Evolutionary conservation across 2,797 vertebrate genomes (phyloP).

Genomic region (Syngnathus acus): DNA sequence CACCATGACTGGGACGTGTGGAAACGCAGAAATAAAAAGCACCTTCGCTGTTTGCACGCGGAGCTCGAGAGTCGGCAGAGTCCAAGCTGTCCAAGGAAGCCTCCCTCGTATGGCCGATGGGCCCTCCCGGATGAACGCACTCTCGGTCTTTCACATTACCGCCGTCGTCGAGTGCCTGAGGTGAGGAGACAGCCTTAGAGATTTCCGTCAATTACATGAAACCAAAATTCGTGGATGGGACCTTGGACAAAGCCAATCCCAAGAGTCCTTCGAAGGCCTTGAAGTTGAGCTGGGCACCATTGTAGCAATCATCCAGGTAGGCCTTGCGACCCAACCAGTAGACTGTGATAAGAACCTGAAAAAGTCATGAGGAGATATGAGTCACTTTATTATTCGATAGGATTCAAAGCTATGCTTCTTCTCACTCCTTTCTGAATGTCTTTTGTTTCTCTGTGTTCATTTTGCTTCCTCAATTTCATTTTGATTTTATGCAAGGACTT

Average conservation of each 20-base stretch:
- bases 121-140: conserved; percentile 70
- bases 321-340: conserved; percentile 95
- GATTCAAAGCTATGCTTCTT: too few relatives aligned
- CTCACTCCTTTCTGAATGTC: too few relatives aligned
- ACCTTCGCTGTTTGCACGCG: conserved; percentile 79
- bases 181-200: conserved; percentile 11
- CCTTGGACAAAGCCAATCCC: conserved; percentile 86
- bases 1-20: too few relatives aligned
- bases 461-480: too few relatives aligned
- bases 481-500: too few relatives aligned
- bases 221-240: conserved; percentile 44
- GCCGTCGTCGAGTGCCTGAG: conserved; percentile 81
- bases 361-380: neutral
- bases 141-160: conserved; percentile 75
- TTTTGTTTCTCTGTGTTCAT: too few relatives aligned
- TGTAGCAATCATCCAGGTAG: conserved; percentile 75
- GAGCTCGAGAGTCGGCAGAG: conserved; percentile 67
- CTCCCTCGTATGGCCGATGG: conserved; percentile 62
- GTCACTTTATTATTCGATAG: too few relatives aligned
- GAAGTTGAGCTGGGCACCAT: conserved; percentile 83
- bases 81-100: conserved; percentile 78
- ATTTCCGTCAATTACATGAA: neutral
- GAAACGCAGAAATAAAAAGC: neutral
- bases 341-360: conserved; percentile 91
- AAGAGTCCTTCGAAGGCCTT: conserved; percentile 91